phyloP scores from a whole-genome alignment of 2,888 invertebrate species.

The Helleia helle region DNA sequence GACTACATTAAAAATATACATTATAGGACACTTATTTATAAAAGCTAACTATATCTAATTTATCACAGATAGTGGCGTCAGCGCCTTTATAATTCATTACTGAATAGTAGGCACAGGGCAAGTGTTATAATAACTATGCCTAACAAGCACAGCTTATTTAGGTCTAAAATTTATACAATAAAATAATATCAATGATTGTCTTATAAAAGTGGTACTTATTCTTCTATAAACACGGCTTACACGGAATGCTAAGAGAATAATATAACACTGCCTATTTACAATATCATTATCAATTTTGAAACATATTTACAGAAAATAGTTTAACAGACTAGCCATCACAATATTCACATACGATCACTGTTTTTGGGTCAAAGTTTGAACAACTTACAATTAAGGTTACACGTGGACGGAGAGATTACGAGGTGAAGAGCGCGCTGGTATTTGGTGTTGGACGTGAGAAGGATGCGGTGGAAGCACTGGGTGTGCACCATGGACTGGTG shows the following conservation, averaged over 20 bases:
- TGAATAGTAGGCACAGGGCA: conserved; percentile 54
- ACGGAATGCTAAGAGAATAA: neutral
- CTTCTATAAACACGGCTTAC: neutral
- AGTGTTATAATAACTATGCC: conserved; percentile 32
- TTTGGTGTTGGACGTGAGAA: conserved; percentile 54
- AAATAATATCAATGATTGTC: neutral
- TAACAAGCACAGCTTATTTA: conserved; percentile 53
- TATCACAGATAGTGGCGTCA: conserved; percentile 68
- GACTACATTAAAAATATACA: conserved; percentile 61
- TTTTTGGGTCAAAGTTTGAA: conserved; percentile 16
- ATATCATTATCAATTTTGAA: conserved; percentile 14
- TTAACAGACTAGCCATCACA: conserved; percentile 65
- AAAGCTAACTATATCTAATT: conserved; percentile 48
- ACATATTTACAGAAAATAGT: conserved; percentile 44
- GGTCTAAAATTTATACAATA: conserved; percentile 34
- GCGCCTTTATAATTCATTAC: conserved; percentile 56
- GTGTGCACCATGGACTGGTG: conserved; percentile 60
- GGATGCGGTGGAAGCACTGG: conserved; percentile 69
- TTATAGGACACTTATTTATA: conserved; percentile 42
- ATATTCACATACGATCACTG: conserved; percentile 38
- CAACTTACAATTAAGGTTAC: conserved; percentile 42
- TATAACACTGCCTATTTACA: conserved; percentile 31
- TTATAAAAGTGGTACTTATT: neutral
- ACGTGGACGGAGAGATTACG: conserved; percentile 87
- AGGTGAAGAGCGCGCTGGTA: conserved; percentile 73